Percentiles rank a stretch among this genome's conserved stretches.
phyloP scores from a whole-genome alignment of 2,797 vertebrate genomes.

The Tapera naevia region DNA sequence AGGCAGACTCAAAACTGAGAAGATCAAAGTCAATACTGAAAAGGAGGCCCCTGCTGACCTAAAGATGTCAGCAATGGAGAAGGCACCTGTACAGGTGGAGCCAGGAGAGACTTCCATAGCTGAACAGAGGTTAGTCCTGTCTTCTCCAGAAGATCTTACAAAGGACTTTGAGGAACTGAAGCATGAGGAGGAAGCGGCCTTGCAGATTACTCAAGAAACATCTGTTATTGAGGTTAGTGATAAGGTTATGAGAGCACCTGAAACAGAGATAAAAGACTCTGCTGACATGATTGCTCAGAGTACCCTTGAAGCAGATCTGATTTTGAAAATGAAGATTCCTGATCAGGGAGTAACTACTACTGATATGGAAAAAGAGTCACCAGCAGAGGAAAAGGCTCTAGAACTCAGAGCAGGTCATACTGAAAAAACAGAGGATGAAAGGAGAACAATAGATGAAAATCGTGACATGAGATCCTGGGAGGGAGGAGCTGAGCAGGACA shows the following conservation, averaged over 20 bases:
- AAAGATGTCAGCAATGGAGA: conserved; percentile 67
- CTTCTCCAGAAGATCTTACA: conserved; percentile 96
- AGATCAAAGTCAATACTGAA: conserved; percentile 80
- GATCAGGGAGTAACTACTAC: conserved; percentile 72
- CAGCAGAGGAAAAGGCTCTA: conserved; percentile 63
- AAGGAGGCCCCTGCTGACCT: conserved; percentile 83
- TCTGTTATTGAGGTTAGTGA: not conserved
- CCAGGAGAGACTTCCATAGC: conserved; percentile 65
- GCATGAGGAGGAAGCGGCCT: conserved; percentile 76
- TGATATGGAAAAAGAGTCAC: conserved; percentile 61
- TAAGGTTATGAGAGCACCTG: not conserved
- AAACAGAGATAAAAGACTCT: not conserved
- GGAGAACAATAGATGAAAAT: conserved; percentile 60
- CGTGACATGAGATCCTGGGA: conserved; percentile 36
- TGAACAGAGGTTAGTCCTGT: conserved; percentile 84
- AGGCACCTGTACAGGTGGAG: conserved; percentile 51
- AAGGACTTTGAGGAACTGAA: conserved; percentile 95
- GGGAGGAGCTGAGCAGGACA: conserved; percentile 73
- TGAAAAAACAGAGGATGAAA: conserved; percentile 78
- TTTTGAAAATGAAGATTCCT: conserved; percentile 66
- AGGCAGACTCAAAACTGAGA: conserved; percentile 87
- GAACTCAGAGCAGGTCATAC: conserved; percentile 53
- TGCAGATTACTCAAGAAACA: conserved; percentile 5
- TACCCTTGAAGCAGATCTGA: conserved; percentile 52
- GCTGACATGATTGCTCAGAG: conserved; percentile 40